Percentiles rank a stretch among this genome's conserved stretches.
phyloP scores from a whole-genome alignment of 2,888 invertebrate species.

The Incurvaria masculella region DNA sequence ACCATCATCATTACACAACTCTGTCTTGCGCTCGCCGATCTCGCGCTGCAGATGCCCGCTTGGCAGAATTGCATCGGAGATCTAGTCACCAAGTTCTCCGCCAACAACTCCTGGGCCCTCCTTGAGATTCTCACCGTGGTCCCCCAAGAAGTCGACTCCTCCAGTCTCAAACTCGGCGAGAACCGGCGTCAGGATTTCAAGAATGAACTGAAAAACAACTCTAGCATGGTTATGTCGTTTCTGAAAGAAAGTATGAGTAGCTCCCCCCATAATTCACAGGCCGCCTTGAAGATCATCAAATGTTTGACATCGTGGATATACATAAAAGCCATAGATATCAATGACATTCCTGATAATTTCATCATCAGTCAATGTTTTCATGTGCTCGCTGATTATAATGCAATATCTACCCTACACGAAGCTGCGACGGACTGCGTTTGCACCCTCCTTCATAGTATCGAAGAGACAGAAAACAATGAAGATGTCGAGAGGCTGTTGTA shows the following conservation, averaged over 20 bases:
- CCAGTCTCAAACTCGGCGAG: conserved; percentile 79
- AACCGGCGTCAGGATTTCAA: conserved; percentile 86
- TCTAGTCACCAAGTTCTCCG: conserved; percentile 73
- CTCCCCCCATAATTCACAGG: conserved; percentile 61
- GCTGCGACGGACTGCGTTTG: conserved; percentile 90
- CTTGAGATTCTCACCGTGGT: conserved; percentile 90
- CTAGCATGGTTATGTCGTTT: conserved; percentile 75
- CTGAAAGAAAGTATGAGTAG: conserved; percentile 72
- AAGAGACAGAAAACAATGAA: conserved; percentile 69
- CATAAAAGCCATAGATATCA: conserved; percentile 75
- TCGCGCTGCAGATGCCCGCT: conserved; percentile 88
- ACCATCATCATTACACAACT: conserved; percentile 88
- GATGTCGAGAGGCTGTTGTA: conserved; percentile 78
- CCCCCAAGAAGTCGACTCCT: conserved; percentile 91
- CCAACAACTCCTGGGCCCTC: conserved; percentile 73
- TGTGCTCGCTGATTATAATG: conserved; percentile 60
- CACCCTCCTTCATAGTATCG: conserved; percentile 77
- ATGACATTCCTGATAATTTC: conserved; percentile 68
- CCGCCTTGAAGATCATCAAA: conserved; percentile 70
- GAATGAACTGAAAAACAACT: conserved; percentile 71
- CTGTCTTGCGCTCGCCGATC: conserved; percentile 88
- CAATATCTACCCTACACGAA: conserved; percentile 71
- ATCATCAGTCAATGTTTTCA: conserved; percentile 72
- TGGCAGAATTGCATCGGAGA: conserved; percentile 90
- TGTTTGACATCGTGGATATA: conserved; percentile 93